Base-by-base conservation (phyloP, 92 coral and sea anemone genomes). In the Epizoanthus ramosus region DNA sequence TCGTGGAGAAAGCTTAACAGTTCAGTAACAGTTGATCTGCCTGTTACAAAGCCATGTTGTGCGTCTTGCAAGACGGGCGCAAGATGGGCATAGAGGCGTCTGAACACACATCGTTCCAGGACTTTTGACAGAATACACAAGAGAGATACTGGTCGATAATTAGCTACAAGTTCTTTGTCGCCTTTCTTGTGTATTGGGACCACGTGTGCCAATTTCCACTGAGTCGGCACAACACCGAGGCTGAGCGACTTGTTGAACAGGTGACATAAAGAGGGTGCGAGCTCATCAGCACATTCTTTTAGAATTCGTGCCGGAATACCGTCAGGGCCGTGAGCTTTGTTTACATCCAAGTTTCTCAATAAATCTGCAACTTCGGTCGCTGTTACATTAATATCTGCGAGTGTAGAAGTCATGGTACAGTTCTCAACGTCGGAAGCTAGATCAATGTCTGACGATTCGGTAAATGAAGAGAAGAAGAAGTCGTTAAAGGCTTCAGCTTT, bases 401-500 rank as follows among this genome's bases (percentile, higher is more conserved):
- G 57, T 45, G 12, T 18, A 64, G 17, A n/a, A 52, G 37, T 37
- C 63, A 52, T 47, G n/a, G 19, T 52, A 68, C 12, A 21, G 52
- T 85, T 17, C 74, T 57, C 57, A 25, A 21, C 59, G 18, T 33
- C 66, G 68, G 57, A 24, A 25, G 24, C 35, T 52, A 13, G 43
- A 69, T 84, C 16, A 60, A 45, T 63, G 73, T 56, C 74, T 57
- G 58, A 52, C 3, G 84, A 70, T 50, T 63, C 61, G 10, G 80
- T 68, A 31, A 69, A 28, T 28, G 31, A 28, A 28, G 31, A 28
- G 31, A 28, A 28, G 23, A 81, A 81, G 24, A 41, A 81, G 65
- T 81, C 65, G 33, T 81, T 81, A 57, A 81, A 81, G 17, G 79
- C 79, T 81, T 81, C 76, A 6, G 79, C 85, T 28, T 35, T 72